Base-by-base conservation (phyloP, 2,888 invertebrate genomes). In the Leucoma salicis region DNA sequence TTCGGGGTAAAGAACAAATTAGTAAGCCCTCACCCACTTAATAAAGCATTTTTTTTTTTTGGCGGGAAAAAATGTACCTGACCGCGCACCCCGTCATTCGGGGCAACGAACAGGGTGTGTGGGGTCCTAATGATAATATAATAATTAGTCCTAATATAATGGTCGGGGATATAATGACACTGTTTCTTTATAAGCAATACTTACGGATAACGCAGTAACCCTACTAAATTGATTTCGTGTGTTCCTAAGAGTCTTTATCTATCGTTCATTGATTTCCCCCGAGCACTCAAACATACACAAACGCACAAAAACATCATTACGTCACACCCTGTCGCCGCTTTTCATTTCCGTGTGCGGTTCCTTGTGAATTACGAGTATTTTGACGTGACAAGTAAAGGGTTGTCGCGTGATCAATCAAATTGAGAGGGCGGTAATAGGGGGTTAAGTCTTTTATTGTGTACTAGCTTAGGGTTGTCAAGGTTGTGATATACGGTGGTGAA, bases 191-290 rank as follows among this genome's bases (percentile, higher is more conserved):
- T n/a, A n/a, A n/a, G n/a, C n/a, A n/a, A n/a, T n/a, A n/a, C n/a
- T n/a, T n/a, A n/a, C n/a, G n/a, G n/a, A 21, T 21, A 21, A 21
- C 6, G 21, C 72, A 70, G 64, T 65, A 66, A 21, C 21, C 21
- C 68, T 71, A 67, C 62, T 50, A 59, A 56, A 45, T 54, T 60
- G 61, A 66, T 67, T 60, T 37, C 39, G 29, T 14, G 24, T 29
- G 11, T 7, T 11, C 21, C 11, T 15, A 31, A 31, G 15, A 31
- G 31, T 16, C 4, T 27, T 27, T 15, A 12, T 29, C 29, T 7
- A 13, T n/a, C 2, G 27, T 53, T 33, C 29, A 29, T 29, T 69
- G 70, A 69, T 69, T 67, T 65, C 65, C 63, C 68, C 39, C 14
- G 63, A 63, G 63, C 31, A 36, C 39, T 10, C 33, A 41, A 38